A percentile compares a stretch with the other conserved stretches of the same genome.
phyloP scores from a whole-genome alignment of 2,113 vertebrate species.

The Crocuta crocuta region DNA sequence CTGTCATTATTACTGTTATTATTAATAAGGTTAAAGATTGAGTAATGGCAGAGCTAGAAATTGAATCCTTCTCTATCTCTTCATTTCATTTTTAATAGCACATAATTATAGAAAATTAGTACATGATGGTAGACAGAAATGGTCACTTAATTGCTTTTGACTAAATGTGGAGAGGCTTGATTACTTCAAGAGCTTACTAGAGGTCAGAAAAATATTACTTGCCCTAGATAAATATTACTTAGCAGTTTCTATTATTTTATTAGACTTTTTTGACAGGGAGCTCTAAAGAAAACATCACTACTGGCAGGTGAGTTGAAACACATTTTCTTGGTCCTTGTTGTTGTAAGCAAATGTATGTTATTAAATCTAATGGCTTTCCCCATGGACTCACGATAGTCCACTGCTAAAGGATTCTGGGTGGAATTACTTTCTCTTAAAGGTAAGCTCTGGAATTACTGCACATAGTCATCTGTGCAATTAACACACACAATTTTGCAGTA shows the following conservation, averaged over 20 bases:
- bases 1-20: slow-evolving; percentile 34
- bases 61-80: slow-evolving; percentile 20
- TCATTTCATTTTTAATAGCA: slow-evolving; percentile 54
- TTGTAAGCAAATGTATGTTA: background rate
- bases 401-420: background rate
- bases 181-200: slow-evolving; percentile 42
- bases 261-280: background rate
- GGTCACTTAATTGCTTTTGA: slow-evolving; percentile 21
- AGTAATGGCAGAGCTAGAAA: slow-evolving; percentile 33
- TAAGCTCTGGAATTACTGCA: background rate
- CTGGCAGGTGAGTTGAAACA: background rate
- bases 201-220: slow-evolving; percentile 68
- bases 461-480: background rate
- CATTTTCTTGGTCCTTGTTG: background rate
- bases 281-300: background rate
- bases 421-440: background rate
- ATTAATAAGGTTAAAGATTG: slow-evolving; percentile 59
- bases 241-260: slow-evolving; percentile 46
- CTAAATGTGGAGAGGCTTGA: slow-evolving; percentile 36
- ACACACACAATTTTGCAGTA: background rate
- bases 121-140: slow-evolving; percentile 7
- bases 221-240: slow-evolving; percentile 58
- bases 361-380: background rate
- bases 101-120: slow-evolving; percentile 67
- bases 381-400: background rate